Conservation (phyloP, 2,888 invertebrate genomes). For the Tetrapedia diversipes region DNA sequence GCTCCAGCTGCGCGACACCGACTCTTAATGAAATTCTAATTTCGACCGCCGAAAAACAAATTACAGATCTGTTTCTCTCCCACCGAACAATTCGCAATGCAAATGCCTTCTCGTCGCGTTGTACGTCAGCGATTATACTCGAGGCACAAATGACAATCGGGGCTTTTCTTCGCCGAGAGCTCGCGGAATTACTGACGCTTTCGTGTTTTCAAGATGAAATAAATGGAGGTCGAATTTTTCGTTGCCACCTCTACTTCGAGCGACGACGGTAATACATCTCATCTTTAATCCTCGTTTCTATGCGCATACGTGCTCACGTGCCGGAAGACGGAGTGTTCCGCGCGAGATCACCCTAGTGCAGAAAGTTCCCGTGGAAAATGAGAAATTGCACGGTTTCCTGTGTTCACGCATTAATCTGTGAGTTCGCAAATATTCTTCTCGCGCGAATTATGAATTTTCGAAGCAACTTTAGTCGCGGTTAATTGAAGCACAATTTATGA, state of each 20-base stretch:
- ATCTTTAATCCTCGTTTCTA: no score
- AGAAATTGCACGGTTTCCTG: not conserved
- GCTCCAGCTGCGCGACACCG: slow-evolving; percentile 16
- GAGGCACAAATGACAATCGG: not conserved
- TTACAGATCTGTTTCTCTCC: slow-evolving; percentile 36
- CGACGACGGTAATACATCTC: not conserved
- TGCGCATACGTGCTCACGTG: no score
- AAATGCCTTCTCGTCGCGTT: slow-evolving; percentile 6
- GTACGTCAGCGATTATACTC: slow-evolving; percentile 12
- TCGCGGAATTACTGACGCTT: not conserved
- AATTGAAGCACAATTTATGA: no score
- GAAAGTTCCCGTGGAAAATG: not conserved
- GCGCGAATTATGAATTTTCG: no score
- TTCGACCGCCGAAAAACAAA: slow-evolving; percentile 35
- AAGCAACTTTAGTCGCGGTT: no score
- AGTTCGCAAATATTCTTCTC: no score
- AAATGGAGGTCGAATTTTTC: not conserved
- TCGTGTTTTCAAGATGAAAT: not conserved
- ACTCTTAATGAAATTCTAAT: slow-evolving; percentile 54
- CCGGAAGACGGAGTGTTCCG: no score
- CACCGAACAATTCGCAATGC: slow-evolving; percentile 28
- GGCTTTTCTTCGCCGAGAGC: not conserved
- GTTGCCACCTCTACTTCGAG: no score
- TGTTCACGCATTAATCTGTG: not conserved
- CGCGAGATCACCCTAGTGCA: no score